phyloP scores from a whole-genome alignment of 2,797 vertebrate genomes.

The Natrix natrix region DNA sequence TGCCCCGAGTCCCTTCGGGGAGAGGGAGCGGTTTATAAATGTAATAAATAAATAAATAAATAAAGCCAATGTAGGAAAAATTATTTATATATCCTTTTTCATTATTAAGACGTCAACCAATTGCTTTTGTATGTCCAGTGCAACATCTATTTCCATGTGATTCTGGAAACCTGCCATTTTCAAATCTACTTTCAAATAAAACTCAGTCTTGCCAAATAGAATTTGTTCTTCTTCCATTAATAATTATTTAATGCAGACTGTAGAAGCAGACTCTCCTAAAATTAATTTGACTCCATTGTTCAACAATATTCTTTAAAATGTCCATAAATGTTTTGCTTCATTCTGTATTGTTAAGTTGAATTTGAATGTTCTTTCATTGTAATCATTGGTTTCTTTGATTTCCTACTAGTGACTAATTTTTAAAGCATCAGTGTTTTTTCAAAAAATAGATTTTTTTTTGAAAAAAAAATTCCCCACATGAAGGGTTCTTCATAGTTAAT shows the following conservation, averaged over 20 bases:
- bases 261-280: not conserved
- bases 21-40: no score
- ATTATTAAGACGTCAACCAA: not conserved
- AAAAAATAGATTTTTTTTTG: not conserved
- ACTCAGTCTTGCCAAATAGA: not conserved
- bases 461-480: not conserved
- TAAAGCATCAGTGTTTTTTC: not conserved
- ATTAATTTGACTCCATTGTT: not conserved
- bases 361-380: not conserved
- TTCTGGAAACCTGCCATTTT: not conserved
- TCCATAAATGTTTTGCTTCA: not conserved
- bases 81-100: not conserved
- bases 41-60: no score
- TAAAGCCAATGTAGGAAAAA: not conserved
- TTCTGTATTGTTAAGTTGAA: not conserved
- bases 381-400: not conserved
- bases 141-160: not conserved
- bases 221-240: not conserved
- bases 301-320: not conserved
- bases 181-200: not conserved
- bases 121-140: not conserved
- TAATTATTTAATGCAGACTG: not conserved
- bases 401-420: not conserved
- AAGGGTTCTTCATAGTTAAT: not conserved
- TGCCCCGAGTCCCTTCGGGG: no score